A percentile compares a stretch with the other conserved stretches of the same genome.
Conservation (phyloP, 2,888 invertebrate genomes). For the Drosophila birchii region DNA sequence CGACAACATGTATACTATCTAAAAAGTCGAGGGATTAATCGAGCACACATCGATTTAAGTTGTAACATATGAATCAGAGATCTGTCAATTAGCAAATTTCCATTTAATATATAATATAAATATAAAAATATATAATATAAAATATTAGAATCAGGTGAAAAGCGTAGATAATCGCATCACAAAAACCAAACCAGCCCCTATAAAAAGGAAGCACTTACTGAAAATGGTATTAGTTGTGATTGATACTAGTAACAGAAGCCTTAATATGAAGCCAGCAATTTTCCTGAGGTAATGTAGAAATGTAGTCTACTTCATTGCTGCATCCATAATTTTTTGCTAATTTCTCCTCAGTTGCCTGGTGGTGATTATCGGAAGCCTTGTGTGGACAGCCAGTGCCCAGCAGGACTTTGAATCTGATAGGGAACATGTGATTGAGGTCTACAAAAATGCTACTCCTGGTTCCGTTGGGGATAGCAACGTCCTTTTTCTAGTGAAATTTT, state of each 20-base stretch:
- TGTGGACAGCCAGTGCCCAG: constrained; percentile 1
- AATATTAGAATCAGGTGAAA: not conserved
- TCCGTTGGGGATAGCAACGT: not conserved
- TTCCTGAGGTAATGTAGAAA: not conserved
- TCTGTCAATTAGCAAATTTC: not conserved
- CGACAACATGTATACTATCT: not conserved
- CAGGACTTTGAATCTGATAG: not conserved
- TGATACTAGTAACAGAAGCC: not conserved
- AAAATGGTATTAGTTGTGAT: not conserved
- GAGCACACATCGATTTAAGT: not conserved
- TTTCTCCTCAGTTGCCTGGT: not conserved
- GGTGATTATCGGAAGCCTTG: not conserved
- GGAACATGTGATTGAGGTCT: not conserved
- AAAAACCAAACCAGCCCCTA: not conserved
- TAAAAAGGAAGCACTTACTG: not conserved
- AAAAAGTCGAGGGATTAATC: not conserved
- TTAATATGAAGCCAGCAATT: not conserved
- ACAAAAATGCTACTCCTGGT: not conserved
- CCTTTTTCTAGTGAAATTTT: not conserved
- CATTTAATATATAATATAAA: no score
- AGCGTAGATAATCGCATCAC: not conserved
- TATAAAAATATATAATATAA: no score
- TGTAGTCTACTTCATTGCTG: no score
- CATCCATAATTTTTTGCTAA: not conserved
- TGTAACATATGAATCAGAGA: not conserved